Base-by-base conservation (phyloP, 2,113 vertebrate species). In the Dunckerocampus dactyliophorus region DNA sequence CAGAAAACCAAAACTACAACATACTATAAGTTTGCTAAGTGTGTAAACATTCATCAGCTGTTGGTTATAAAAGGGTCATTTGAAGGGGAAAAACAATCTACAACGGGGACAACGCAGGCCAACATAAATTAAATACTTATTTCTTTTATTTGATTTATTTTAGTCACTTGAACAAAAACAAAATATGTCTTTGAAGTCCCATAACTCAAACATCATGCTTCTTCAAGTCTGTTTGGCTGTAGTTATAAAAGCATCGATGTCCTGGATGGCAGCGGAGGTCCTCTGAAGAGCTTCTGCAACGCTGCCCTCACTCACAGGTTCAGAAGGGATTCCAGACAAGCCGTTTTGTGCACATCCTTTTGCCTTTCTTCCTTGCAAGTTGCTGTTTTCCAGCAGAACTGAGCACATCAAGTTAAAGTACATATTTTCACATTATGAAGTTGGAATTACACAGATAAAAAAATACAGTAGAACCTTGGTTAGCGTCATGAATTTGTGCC, bases 361-460 rank as follows among this genome's bases (percentile, higher is more conserved):
- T 42, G 63, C 42, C 39, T 37, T 37, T 57, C 31, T 34, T 57
- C 55, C 59, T 3, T 77, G 42, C 31, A 87, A 17, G 20, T 47
- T 31, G 51, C 58, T 81, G 59, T 86, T 85, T 22, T 91, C 88
- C 71, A 91, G 55, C 28, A 89, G 67, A 84, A 84, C 90, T 91
- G 74, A 20, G 14, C 15, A 55, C 22, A 19, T 11, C 6, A 14
- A 34, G 79, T 85, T 81, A 87, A 87, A 71, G 77, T 78, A n/a
- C 28, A 39, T 6, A 45, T 17, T 31, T 52, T 51, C 50, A 70
- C 6, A 1, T 37, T 31, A 21, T 43, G 10, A 17, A 42, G 13
- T 20, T 14, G 52, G 8, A 8, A 49, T 34, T 6, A 37, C 21
- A 37, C 20, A 4, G 11, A 20, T n/a, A 43, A 24, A 51, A 51